Conservation (phyloP, 2,888 invertebrate species). For the Heliconius aoede region DNA sequence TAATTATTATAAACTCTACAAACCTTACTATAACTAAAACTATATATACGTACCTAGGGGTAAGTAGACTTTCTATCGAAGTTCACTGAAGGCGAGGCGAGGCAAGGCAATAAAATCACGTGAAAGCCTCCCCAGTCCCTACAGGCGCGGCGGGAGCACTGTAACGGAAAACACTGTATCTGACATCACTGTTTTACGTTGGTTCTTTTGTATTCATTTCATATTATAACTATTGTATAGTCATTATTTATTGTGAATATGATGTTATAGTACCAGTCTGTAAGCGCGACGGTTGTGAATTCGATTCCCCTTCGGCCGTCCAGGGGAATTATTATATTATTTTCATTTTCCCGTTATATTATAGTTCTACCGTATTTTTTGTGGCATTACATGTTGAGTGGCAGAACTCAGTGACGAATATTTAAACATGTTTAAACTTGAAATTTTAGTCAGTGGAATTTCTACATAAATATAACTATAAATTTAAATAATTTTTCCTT, state of each 20-base stretch:
- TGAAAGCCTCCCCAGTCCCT: conserved; percentile 52
- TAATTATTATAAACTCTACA: not conserved
- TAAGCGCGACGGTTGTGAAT: no score
- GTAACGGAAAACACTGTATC: conserved; percentile 31
- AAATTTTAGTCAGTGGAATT: no score
- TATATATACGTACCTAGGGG: not conserved
- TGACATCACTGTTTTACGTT: conserved; percentile 16
- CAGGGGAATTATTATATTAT: no score
- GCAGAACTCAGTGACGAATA: no score
- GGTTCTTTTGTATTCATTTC: not conserved
- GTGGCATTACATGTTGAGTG: no score
- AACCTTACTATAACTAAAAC: not conserved
- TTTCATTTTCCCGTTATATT: no score
- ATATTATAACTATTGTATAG: not conserved
- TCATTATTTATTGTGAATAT: not conserved
- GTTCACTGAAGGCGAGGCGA: conserved; percentile 59
- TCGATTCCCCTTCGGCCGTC: no score
- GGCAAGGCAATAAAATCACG: conserved; percentile 71
- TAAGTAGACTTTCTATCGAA: conserved; percentile 46
- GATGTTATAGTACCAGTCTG: no score
- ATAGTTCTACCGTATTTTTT: no score
- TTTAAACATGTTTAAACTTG: no score
- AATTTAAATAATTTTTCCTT: not conserved
- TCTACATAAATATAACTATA: not conserved
- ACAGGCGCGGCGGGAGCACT: conserved; percentile 10